phyloP scores from a whole-genome alignment of 2,797 vertebrate species.

The Carduelis carduelis region DNA sequence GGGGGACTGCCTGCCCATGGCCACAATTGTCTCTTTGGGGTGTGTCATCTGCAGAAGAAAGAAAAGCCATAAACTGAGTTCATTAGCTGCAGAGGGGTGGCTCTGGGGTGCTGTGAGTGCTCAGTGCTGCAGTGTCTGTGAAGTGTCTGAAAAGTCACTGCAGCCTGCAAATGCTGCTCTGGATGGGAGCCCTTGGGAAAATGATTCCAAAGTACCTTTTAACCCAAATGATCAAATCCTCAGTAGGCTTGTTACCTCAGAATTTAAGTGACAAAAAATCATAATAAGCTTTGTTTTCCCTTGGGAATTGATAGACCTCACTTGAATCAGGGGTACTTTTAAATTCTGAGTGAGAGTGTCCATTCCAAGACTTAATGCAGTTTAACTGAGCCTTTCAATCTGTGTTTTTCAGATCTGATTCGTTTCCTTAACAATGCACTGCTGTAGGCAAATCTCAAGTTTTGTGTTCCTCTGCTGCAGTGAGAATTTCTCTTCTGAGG shows the following conservation, averaged over 20 bases:
- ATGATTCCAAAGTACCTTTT: background rate
- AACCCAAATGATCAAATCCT: background rate
- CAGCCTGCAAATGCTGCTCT: background rate
- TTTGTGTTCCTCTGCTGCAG: background rate
- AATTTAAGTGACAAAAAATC: background rate
- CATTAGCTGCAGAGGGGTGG: background rate
- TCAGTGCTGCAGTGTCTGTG: background rate
- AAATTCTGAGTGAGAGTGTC: background rate
- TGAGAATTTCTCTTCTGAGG: background rate
- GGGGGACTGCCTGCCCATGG: background rate
- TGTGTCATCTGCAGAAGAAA: background rate
- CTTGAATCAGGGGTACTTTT: background rate
- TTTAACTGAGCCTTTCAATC: background rate
- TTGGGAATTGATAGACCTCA: background rate
- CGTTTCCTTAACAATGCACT: background rate
- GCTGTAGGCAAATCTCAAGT: background rate
- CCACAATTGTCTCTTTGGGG: background rate
- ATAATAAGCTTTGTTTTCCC: background rate
- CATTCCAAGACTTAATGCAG: background rate
- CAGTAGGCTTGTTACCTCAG: background rate
- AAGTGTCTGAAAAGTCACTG: background rate
- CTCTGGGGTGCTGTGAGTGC: background rate
- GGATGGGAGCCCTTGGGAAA: background rate
- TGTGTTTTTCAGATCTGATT: background rate
- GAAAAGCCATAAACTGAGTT: background rate